Conservation (phyloP, 2,888 invertebrate genomes). For the Lycocerus yunnanus region DNA sequence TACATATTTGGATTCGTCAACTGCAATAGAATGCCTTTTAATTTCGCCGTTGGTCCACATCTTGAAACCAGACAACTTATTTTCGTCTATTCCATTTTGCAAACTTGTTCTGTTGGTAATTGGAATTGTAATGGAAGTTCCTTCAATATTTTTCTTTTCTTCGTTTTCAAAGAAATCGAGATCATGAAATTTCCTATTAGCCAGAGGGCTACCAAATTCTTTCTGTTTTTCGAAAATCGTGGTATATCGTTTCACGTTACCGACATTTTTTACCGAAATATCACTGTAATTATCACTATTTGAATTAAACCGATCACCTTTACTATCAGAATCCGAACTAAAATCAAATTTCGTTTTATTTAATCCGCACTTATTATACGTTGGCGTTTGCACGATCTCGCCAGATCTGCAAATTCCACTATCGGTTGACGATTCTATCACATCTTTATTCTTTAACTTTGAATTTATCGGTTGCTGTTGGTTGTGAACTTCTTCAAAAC, state of each 20-base stretch:
- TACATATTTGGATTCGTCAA: slow-evolving; percentile 61
- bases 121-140: slow-evolving; percentile 52
- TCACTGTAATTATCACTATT: slow-evolving; percentile 4
- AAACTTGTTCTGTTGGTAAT: slow-evolving; percentile 8
- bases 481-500: slow-evolving; percentile 65
- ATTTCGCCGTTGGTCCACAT: slow-evolving; percentile 9
- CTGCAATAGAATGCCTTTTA: slow-evolving; percentile 64
- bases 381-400: slow-evolving; percentile 63
- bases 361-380: slow-evolving; percentile 34
- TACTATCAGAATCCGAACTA: slow-evolving; percentile 48
- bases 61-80: neutral
- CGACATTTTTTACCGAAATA: slow-evolving; percentile 14
- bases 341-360: slow-evolving; percentile 40
- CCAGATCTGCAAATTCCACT: slow-evolving; percentile 76
- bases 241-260: slow-evolving; percentile 37
- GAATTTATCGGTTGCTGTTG: slow-evolving; percentile 43
- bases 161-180: slow-evolving; percentile 16
- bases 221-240: slow-evolving; percentile 39
- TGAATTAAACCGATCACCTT: slow-evolving; percentile 10
- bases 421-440: slow-evolving; percentile 77
- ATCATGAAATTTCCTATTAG: slow-evolving; percentile 31
- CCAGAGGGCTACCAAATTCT: slow-evolving; percentile 27
- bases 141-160: slow-evolving; percentile 42
- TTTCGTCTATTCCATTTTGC: neutral
- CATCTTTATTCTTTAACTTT: slow-evolving; percentile 57